phyloP scores from a whole-genome alignment of 2,797 vertebrate genomes.

The Tadarida brasiliensis region DNA sequence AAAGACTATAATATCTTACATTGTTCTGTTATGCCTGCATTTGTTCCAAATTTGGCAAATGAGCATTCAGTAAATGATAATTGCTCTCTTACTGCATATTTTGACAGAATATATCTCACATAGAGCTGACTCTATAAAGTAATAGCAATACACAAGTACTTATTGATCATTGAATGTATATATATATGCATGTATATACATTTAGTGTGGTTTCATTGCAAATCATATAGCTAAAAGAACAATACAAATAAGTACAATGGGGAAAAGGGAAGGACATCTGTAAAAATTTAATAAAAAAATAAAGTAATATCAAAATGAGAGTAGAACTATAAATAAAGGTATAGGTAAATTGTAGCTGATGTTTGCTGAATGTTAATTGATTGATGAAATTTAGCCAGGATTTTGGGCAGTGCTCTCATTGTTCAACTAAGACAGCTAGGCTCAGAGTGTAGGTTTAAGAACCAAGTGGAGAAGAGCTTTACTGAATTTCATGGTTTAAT shows the following conservation, averaged over 20 bases:
- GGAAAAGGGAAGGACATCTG: too few relatives aligned
- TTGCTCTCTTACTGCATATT: not conserved
- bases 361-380: not conserved
- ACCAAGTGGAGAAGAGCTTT: not conserved
- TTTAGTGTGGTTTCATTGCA: not conserved
- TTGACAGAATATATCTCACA: not conserved
- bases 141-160: not conserved
- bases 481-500: not conserved
- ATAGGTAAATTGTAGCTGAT: not conserved
- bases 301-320: not conserved
- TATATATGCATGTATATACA: not conserved
- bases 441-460: not conserved
- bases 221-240: not conserved
- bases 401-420: not conserved
- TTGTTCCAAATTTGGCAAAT: not conserved
- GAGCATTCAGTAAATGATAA: not conserved
- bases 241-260: not conserved
- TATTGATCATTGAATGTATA: not conserved
- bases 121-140: not conserved
- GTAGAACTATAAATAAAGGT: not conserved
- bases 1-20: not conserved
- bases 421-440: not conserved
- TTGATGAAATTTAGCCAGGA: not conserved
- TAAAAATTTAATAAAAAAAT: not conserved
- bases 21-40: not conserved